Percentiles rank a stretch among this genome's conserved stretches.
Evolutionary conservation across 2,113 vertebrate species (phyloP).

Genomic region (Plecotus auritus): DNA sequence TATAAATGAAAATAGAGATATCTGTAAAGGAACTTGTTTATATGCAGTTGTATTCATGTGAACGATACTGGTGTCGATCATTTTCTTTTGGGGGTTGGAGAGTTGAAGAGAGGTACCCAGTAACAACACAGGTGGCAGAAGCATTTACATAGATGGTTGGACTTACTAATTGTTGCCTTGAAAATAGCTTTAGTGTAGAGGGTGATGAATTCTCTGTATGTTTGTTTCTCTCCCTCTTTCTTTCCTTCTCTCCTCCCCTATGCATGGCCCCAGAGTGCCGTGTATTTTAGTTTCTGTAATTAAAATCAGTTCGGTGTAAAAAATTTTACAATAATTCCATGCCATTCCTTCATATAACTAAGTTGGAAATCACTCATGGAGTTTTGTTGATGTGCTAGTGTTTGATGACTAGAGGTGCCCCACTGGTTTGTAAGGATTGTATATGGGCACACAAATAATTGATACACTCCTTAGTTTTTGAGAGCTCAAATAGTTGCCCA

Average conservation of each 20-base stretch:
- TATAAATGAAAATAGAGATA: not conserved
- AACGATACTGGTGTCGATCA: not conserved
- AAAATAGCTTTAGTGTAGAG: not conserved
- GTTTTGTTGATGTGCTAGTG: not conserved
- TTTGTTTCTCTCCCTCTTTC: not conserved
- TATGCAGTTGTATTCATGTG: not conserved
- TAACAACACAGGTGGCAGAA: not conserved
- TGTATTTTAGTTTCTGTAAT: constrained; percentile 9
- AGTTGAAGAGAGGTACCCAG: not conserved
- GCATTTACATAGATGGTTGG: not conserved
- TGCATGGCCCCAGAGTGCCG: not conserved
- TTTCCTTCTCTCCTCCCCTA: not conserved
- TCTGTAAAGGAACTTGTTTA: not conserved
- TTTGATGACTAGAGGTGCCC: not conserved
- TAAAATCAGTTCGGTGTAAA: not conserved
- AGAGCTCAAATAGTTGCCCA: not conserved
- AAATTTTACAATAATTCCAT: not conserved
- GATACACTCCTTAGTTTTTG: not conserved
- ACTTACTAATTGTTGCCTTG: not conserved
- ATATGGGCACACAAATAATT: not conserved
- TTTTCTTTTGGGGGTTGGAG: not conserved
- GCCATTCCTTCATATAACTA: not conserved
- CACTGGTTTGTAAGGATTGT: not conserved
- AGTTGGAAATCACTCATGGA: not conserved
- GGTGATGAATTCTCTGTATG: not conserved